Conservation (phyloP, 2,797 vertebrate genomes). For the Tenualosa ilisha region DNA sequence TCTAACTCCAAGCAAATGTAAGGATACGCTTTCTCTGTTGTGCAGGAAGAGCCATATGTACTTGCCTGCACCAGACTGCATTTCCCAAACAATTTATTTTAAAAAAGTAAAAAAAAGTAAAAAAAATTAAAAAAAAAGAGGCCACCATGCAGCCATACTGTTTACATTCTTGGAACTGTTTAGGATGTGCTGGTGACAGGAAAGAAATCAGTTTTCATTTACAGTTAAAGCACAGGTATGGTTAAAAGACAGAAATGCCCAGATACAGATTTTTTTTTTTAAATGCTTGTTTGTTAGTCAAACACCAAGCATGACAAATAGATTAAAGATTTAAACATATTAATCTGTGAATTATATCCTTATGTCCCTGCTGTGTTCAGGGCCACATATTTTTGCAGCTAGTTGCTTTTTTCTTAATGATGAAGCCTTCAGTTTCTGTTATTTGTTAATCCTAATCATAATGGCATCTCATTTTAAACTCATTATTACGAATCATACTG, state of each 20-base stretch:
- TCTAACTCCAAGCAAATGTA: background rate
- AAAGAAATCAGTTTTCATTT: background rate
- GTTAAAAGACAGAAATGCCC: background rate
- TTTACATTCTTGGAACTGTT: background rate
- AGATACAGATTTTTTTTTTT: background rate
- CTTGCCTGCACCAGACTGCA: background rate
- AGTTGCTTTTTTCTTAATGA: background rate
- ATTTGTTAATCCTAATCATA: background rate
- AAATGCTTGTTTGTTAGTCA: background rate
- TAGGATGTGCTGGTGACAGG: background rate
- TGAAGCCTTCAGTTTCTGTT: background rate
- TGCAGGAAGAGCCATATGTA: background rate
- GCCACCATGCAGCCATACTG: background rate
- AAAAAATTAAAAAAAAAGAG: too few relatives aligned
- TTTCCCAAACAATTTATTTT: background rate
- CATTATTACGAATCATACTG: background rate
- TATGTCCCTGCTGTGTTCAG: background rate
- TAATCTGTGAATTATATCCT: background rate
- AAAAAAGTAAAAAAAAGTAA: background rate
- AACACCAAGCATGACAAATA: background rate
- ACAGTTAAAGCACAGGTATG: background rate
- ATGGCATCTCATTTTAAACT: constrained; percentile 16
- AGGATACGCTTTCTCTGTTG: background rate
- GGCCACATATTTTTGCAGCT: background rate
- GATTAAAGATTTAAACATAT: background rate